Evolutionary conservation across 2,888 invertebrate species (phyloP), one percentile per base, ranked within the genome.

Genomic region (Aricia artaxerxes): DNA sequence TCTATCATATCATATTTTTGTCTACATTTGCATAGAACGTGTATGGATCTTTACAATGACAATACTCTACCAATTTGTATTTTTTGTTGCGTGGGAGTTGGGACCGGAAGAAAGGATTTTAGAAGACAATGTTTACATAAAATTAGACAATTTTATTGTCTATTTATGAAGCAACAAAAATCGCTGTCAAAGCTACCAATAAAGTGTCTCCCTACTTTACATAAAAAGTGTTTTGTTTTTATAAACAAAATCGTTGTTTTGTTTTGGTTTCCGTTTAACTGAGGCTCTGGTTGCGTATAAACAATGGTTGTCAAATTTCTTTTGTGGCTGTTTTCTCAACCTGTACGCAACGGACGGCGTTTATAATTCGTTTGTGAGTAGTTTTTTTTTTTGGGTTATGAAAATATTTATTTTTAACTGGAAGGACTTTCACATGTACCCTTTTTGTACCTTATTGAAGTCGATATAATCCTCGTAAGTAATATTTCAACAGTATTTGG

Each of bases 241-340:
- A 38, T 6, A 69, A 69, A 69, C 69, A 69, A 69, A 35, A 13
- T 38, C 69, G 69, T 38, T 38, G 69, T 69, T 35, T 69, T 69
- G 69, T 69, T 38, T 69, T 38, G 69, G 69, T 69, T 69, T 69
- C 69, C 69, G 69, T 69, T 69, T 13, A 69, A 69, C 35, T 38
- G 35, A 69, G 35, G 69, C 35, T 69, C 69, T 16, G 35, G 69
- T 69, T 69, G 69, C 69, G 69, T 69, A 69, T 69, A 38, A 69
- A 69, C 69, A 69, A 69, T 69, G 69, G 35, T 69, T 69, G 69
- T 69, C 69, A 69, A 69, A 69, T 69, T 69, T 69, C 69, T 69
- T 69, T 69, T 69, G 69, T 69, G 69, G 69, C 35, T 38, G 69
- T 69, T 69, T 69, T 69, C 69, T 69, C 16, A 69, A 69, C 69